Base-by-base conservation (phyloP, 2,888 invertebrate genomes). In the Andrena trimmerana region DNA sequence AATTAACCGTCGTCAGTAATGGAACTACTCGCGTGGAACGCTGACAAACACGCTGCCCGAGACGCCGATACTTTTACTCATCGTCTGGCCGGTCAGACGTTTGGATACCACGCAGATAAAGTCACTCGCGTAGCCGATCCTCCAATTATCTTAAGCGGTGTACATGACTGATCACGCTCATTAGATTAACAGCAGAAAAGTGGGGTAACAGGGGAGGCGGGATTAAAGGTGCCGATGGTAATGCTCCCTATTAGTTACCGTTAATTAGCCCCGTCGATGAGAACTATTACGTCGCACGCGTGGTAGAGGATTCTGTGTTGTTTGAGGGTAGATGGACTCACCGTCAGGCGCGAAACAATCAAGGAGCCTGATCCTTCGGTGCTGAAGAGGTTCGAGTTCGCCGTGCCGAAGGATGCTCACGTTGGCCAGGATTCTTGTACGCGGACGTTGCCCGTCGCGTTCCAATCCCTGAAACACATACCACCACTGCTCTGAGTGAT, bases 401-500 rank as follows among this genome's bases (percentile, higher is more conserved):
- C 90, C 90, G 90, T 91, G 86, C 88, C 89, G 87, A 90, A 90
- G 90, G 90, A 89, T 89, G 93, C 93, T 94, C 94, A 94, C 94
- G 94, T 94, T 83, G 94, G 93, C 94, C 94, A 94, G 89, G 94
- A 94, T 89, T 94, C 94, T 92, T 93, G 94, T 88, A 93, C 93
- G 90, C 94, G 94, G 78, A 92, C 93, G 89, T 92, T 94, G 91
- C 93, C 91, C 92, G 93, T 92, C 90, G 93, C 92, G 91, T 92
- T 94, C 94, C 94, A 94, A 86, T 94, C 94, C 94, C 94, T 94
- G 93, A 84, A 93, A 94, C 93, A 92, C 81, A 88, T 80, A 87
- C 78, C 83, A 88, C 72, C 83, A 84, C 85, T 81, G 85, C 81
- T 89, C 85, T 87, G 89, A 89, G 85, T 82, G 81, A 86, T 85